phyloP scores from a whole-genome alignment of 2,888 invertebrate species.

The Patella pellucida region DNA sequence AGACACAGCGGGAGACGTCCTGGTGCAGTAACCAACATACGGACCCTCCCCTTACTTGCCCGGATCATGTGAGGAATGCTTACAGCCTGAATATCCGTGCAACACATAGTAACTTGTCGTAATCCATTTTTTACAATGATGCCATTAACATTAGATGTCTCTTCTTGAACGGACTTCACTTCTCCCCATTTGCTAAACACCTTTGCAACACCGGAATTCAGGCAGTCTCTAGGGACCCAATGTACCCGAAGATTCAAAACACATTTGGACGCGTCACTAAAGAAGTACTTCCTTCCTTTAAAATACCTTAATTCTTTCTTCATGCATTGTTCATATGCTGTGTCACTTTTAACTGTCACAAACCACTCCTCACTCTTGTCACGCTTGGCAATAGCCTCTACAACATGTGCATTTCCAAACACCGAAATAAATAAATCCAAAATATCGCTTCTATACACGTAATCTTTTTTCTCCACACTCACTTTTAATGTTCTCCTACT shows the following conservation, averaged over 20 bases:
- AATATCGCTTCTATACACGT: not conserved
- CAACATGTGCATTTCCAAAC: not conserved
- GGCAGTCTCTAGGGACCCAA: not conserved
- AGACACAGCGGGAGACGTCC: not conserved
- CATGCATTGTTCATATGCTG: not conserved
- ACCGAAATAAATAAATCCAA: not conserved
- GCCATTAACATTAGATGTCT: not conserved
- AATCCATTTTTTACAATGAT: not conserved
- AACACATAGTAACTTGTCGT: not conserved
- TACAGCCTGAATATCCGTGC: not conserved
- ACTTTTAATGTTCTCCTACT: not conserved
- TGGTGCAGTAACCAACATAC: not conserved
- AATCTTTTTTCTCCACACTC: not conserved
- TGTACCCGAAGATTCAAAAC: not conserved
- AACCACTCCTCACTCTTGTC: not conserved
- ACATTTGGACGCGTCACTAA: not conserved
- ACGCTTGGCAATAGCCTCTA: not conserved
- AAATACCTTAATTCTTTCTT: accelerated
- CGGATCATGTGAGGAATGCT: not conserved
- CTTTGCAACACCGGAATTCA: not conserved
- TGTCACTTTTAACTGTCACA: not conserved
- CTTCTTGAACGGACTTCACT: not conserved
- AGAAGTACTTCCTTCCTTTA: not conserved
- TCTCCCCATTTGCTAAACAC: not conserved
- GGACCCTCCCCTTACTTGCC: not conserved